Evolutionary conservation across 2,113 vertebrate genomes (phyloP), one percentile per base, ranked within the genome.

Genomic region (Arenaria interpres): DNA sequence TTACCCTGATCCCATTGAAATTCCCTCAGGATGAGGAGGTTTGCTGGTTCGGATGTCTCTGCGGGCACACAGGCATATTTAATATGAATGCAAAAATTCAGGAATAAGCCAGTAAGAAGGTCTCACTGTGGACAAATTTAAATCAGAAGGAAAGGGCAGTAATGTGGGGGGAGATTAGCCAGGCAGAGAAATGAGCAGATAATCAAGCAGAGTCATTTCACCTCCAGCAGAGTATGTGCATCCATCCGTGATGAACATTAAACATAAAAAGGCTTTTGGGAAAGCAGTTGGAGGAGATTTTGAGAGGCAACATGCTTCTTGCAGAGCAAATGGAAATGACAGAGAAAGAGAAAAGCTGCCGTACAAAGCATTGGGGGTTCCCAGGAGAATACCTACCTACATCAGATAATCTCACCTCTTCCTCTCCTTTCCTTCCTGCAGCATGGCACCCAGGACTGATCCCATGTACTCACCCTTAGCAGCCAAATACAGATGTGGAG

Each of bases 171-270:
- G 39, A 63, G 78, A 88, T 91, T 63, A 93, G 51, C 27, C 0
- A 0, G 76, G 88, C 95, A 83, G 90, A 88, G 82, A 91, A 95
- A 90, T 78, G 88, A 95, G 60, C 96, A 93, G 64, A 84, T 92
- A 80, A 88, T 74, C 68, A 94, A 77, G 64, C 72, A 56, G 89
- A 85, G 68, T 90, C 21, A 76, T 92, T 97, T 93, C 64, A 93
- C 93, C 93, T 94, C 89, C 90, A 95, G 95, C 82, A 77, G 89
- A 74, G 39, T 54, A 56, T 43, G 73, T 78, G 73, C 90, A 94
- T 89, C 83, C 83, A 62, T 60, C 92, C 48, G 3, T 14, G 5
- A 74, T 2, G 37, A 95, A 80, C 64, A 90, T 78, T 87, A 69
- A 89, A 89, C n/a, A 50, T 56, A 85, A 88, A 85, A 64, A 81